Conservation (phyloP, 2,113 vertebrate genomes). For the Setophaga coronata region DNA sequence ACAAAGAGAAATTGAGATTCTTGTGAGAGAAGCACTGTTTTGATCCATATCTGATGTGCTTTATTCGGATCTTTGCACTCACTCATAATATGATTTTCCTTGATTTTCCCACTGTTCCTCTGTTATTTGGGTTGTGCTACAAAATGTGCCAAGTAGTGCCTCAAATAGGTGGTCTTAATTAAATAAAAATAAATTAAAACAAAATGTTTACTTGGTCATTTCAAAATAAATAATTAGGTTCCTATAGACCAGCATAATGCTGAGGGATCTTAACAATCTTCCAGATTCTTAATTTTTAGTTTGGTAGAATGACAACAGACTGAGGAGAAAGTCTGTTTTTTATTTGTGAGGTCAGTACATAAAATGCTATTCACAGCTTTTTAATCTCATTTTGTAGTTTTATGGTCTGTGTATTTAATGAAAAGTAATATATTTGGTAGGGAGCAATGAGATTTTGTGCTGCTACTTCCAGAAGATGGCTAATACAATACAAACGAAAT, state of each 20-base stretch:
- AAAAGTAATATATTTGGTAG: slow-evolving; percentile 29
- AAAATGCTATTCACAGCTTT: slow-evolving; percentile 34
- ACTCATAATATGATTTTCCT: neutral
- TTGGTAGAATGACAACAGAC: neutral
- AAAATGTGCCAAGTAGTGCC: neutral
- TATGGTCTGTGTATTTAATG: slow-evolving; percentile 24
- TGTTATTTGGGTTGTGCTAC: neutral
- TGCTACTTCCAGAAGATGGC: slow-evolving; percentile 20
- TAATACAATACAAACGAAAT: neutral
- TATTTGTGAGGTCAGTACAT: neutral
- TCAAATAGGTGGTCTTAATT: neutral
- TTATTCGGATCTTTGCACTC: neutral
- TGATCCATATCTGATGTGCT: neutral
- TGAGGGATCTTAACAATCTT: neutral
- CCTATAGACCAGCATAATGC: neutral
- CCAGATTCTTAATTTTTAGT: neutral
- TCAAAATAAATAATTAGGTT: neutral
- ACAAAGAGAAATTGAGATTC: neutral
- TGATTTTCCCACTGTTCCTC: neutral
- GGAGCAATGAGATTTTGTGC: slow-evolving; percentile 28
- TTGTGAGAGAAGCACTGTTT: neutral
- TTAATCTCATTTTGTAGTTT: slow-evolving; percentile 27
- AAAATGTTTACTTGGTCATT: neutral
- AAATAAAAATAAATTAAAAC: neutral
- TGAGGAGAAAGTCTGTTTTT: neutral